Evolutionary conservation across 2,888 invertebrate species (phyloP).

Genomic region (Lepas anatifera): DNA sequence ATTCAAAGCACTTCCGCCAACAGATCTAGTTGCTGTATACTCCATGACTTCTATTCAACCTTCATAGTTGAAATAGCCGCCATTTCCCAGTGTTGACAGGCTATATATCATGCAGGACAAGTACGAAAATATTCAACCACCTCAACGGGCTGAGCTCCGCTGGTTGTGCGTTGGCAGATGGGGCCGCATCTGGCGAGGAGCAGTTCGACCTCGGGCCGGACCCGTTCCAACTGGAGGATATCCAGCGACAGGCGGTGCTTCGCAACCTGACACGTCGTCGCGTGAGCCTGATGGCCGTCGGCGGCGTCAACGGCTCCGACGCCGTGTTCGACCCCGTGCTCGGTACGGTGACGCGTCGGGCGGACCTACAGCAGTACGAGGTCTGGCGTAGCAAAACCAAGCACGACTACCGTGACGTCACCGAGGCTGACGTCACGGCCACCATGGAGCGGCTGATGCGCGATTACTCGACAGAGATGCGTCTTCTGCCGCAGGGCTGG

Average conservation of each 20-base stretch:
- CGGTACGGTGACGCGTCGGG: constrained; percentile 12
- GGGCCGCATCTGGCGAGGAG: not conserved
- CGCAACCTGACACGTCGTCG: not conserved
- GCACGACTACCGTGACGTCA: constrained; percentile 14
- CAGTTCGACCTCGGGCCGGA: not conserved
- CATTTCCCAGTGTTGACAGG: no score
- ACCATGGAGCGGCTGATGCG: constrained; percentile 17
- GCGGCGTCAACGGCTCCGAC: constrained; percentile 6
- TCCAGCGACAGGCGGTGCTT: not conserved
- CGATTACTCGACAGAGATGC: constrained; percentile 38
- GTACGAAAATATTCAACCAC: no score
- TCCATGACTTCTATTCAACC: no score
- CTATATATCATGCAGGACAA: no score
- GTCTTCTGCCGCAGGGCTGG: constrained; percentile 57
- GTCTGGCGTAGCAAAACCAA: constrained; percentile 8
- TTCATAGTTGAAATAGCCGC: no score
- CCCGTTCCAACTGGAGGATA: not conserved
- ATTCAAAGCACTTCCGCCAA: no score
- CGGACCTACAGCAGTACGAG: not conserved
- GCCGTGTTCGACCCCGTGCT: constrained; percentile 17
- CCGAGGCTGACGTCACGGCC: constrained; percentile 16
- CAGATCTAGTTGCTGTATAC: no score
- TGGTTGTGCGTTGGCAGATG: no score
- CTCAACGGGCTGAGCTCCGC: no score
- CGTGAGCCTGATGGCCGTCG: not conserved